These are phyloP conservation scores for Gavialis gangeticus DNA, from an alignment of 2,113 vertebrate species.

Conservation along the genomic window DNA sequence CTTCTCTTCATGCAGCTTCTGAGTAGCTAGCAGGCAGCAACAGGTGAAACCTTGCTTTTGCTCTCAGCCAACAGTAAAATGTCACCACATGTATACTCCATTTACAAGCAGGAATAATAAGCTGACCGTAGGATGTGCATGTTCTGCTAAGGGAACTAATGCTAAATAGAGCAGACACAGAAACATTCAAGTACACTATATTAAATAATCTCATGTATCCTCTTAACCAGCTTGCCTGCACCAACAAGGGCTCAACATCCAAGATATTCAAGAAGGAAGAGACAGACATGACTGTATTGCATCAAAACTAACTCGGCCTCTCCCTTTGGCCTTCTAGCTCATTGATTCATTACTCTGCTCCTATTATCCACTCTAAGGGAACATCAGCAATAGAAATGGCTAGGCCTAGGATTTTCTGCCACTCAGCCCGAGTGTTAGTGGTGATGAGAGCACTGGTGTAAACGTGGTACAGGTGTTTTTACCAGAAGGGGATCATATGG, in stretches of 20 bases:
- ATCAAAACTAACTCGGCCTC: no score
- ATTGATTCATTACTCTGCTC: no score
- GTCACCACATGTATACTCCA: background rate
- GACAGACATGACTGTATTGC: no score
- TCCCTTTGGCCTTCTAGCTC: no score
- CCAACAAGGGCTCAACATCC: no score
- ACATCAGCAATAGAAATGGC: slow-evolving; percentile 55
- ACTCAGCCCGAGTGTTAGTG: slow-evolving; percentile 1
- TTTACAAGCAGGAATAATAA: background rate
- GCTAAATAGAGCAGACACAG: background rate
- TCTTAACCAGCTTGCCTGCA: no score
- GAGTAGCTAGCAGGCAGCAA: background rate
- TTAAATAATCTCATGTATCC: no score
- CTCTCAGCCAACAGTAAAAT: background rate
- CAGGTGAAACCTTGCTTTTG: background rate
- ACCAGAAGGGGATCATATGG: slow-evolving; percentile 53
- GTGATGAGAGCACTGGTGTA: slow-evolving; percentile 20
- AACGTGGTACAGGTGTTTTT: slow-evolving; percentile 32
- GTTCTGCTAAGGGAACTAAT: slow-evolving; percentile 10
- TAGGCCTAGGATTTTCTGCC: background rate
- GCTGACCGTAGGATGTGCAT: background rate
- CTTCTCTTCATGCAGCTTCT: background rate
- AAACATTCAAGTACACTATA: background rate
- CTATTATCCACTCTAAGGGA: slow-evolving; percentile 4
- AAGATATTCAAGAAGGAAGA: no score